Evolutionary conservation across 64 coral and sea anemone species (phyloP).

Genomic region (Trachythela sp.): DNA sequence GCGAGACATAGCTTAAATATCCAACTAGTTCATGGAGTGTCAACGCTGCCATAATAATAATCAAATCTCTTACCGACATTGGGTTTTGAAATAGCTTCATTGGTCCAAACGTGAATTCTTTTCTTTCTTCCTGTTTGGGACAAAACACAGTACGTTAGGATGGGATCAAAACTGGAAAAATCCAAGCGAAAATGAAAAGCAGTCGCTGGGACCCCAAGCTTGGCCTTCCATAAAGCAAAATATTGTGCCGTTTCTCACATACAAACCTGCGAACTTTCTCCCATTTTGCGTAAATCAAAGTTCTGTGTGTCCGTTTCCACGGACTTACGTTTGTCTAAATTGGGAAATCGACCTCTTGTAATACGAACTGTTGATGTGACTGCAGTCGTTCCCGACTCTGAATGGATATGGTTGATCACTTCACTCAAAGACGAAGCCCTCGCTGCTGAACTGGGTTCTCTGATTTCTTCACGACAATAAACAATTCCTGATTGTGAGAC

Average conservation of each 20-base stretch:
- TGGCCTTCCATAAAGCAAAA: not conserved
- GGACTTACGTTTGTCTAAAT: constrained; percentile 66
- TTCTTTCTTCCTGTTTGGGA: constrained; percentile 71
- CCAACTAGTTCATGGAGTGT: not conserved
- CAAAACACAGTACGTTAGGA: not conserved
- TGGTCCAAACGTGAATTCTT: constrained; percentile 78
- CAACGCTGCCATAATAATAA: not conserved
- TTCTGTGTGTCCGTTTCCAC: constrained; percentile 97
- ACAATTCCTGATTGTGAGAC: constrained; percentile 98
- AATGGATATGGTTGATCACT: constrained; percentile 99
- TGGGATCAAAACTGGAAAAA: not conserved
- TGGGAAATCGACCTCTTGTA: not conserved
- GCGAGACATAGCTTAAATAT: not conserved
- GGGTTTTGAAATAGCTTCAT: constrained; percentile 90
- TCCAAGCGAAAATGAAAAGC: not conserved
- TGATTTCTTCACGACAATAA: constrained; percentile 90
- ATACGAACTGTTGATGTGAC: constrained; percentile 21
- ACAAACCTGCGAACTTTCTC: constrained; percentile 71
- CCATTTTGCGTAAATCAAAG: constrained; percentile 82
- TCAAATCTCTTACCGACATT: constrained; percentile 73
- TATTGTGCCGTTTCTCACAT: not conserved
- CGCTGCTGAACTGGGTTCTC: constrained; percentile 88
- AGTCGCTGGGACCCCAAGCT: not conserved
- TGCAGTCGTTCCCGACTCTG: constrained; percentile 99
- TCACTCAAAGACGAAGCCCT: constrained; percentile 88